Evolutionary conservation across 2,888 invertebrate genomes (phyloP).

Genomic region (Ptychoptera albimana): DNA sequence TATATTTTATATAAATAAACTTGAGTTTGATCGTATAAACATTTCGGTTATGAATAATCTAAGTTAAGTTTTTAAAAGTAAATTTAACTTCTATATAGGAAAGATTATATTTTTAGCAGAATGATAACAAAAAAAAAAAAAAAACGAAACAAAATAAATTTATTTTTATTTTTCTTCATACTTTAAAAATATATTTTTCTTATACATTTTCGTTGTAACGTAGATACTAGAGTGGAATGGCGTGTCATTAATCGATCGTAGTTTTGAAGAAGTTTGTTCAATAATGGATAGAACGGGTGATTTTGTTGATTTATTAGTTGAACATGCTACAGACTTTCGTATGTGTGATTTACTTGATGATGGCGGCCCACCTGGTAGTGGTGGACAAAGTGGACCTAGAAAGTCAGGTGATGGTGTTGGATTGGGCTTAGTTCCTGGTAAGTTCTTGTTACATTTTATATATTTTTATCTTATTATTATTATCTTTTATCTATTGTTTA

Average conservation of each 20-base stretch:
- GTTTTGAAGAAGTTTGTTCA: conserved; percentile 83
- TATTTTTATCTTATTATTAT: not conserved
- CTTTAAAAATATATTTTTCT: not conserved
- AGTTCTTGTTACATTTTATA: conserved; percentile 14
- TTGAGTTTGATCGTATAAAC: too few species aligned
- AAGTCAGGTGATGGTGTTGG: conserved; percentile 30
- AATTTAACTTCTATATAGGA: not conserved
- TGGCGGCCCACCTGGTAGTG: conserved; percentile 39
- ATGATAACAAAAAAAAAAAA: too few species aligned
- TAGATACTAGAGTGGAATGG: conserved; percentile 87
- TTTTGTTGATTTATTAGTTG: conserved; percentile 70
- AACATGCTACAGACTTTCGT: conserved; percentile 59
- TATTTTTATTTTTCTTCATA: not conserved
- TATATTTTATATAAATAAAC: too few species aligned
- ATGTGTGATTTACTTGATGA: conserved; percentile 56
- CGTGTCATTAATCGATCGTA: conserved; percentile 73
- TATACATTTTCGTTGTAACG: conserved; percentile 4
- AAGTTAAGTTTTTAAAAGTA: too few species aligned
- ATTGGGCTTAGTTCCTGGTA: conserved; percentile 29
- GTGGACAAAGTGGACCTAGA: conserved; percentile 25
- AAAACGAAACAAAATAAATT: too few species aligned
- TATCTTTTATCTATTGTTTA: conserved; percentile 1
- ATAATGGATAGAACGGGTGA: conserved; percentile 81
- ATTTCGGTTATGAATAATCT: too few species aligned
- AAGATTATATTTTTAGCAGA: not conserved